Conservation (phyloP, 1,140 invertebrate genomes). For the Microvelia longipes region DNA sequence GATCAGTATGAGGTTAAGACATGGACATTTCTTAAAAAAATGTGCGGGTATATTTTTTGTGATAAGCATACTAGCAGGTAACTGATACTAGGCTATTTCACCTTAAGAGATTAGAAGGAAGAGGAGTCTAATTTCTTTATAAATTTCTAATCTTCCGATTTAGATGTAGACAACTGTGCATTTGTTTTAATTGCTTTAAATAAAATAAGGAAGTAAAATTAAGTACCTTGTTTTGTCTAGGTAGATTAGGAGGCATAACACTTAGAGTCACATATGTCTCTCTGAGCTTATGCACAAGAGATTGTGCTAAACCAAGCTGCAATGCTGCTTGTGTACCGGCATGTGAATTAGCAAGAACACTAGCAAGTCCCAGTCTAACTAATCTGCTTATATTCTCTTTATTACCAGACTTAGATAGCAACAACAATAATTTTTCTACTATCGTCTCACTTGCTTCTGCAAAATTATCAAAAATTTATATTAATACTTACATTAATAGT, state of each 20-base stretch:
- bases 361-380: conserved; percentile 24
- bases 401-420: not conserved
- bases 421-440: not conserved
- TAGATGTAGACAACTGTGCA: no score
- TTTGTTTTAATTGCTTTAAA: no score
- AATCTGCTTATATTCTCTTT: not conserved
- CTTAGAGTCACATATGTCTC: conserved; percentile 31
- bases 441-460: not conserved
- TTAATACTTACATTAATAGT: no score
- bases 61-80: no score
- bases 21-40: no score
- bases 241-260: conserved; percentile 33
- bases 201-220: no score
- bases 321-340: conserved; percentile 12
- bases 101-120: no score
- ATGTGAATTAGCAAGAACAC: conserved; percentile 26
- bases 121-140: no score
- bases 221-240: conserved; percentile 24
- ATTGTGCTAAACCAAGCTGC: not conserved
- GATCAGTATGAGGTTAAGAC: no score
- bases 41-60: no score
- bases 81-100: no score
- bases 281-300: conserved; percentile 6
- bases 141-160: no score
- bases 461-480: not conserved